Conservation (phyloP, 2,888 invertebrate genomes). For the Geophilus truncorum region DNA sequence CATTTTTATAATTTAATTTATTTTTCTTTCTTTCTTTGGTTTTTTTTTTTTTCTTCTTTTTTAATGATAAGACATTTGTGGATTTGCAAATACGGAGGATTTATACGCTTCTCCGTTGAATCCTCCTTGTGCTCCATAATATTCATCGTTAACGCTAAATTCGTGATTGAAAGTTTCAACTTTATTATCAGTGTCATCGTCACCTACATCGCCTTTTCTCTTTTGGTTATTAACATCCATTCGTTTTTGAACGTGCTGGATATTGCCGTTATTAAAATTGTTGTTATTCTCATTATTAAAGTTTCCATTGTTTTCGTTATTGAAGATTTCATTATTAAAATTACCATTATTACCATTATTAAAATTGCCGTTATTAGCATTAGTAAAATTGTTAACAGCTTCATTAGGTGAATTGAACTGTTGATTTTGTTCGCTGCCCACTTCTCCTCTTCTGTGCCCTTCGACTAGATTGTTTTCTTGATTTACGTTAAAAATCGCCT, state of each 20-base stretch:
- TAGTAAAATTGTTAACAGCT: no score
- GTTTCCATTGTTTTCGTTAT: background rate
- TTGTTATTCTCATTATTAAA: background rate
- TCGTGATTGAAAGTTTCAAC: background rate
- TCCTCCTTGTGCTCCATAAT: background rate
- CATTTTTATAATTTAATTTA: no score
- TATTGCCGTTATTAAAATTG: no score
- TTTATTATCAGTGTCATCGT: background rate
- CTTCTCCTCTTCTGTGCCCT: background rate
- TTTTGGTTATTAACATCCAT: background rate
- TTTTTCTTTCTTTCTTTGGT: no score
- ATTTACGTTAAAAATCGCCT: no score
- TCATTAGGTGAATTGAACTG: no score
- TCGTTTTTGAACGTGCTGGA: background rate
- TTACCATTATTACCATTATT: no score
- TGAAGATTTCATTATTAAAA: background rate
- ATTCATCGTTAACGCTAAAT: background rate
- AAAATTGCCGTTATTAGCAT: no score
- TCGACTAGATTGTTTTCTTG: background rate
- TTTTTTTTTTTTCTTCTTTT: no score
- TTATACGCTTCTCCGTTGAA: background rate
- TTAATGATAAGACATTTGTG: background rate
- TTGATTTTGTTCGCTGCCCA: background rate
- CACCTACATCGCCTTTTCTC: background rate
- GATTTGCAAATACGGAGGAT: background rate